A percentile compares a stretch with the other conserved stretches of the same genome.
phyloP scores from a whole-genome alignment of 2,888 invertebrate species.

The Rhyacophila evoluta region DNA sequence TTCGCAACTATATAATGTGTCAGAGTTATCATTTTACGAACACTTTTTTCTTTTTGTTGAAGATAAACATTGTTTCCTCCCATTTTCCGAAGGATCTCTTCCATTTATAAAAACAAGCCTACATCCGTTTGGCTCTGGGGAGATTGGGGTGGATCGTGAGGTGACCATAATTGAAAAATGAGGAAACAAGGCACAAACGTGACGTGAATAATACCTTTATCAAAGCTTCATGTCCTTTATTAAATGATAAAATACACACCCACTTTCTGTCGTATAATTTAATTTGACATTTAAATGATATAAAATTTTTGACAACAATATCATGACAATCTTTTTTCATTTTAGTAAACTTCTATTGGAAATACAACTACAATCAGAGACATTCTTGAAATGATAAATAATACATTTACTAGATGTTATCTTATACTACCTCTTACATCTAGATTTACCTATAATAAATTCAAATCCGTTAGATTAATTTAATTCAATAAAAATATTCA shows the following conservation, averaged over 20 bases:
- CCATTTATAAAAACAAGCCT: background rate
- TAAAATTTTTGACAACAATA: too few species aligned
- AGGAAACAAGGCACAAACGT: background rate
- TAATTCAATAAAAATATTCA: too few species aligned
- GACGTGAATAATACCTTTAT: background rate
- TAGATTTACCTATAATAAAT: too few species aligned
- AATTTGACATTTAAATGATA: background rate
- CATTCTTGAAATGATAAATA: too few species aligned
- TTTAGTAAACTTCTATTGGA: too few species aligned
- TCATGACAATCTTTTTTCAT: too few species aligned
- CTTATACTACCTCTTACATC: too few species aligned
- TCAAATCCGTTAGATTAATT: too few species aligned
- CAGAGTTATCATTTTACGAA: too few species aligned
- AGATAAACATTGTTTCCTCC: background rate
- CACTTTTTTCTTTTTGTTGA: background rate
- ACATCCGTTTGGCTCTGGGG: background rate
- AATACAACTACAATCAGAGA: too few species aligned
- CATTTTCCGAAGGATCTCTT: background rate
- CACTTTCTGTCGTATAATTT: background rate
- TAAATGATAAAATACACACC: background rate
- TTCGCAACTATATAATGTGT: too few species aligned
- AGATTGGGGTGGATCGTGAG: background rate
- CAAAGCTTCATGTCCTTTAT: background rate
- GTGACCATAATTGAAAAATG: constrained; percentile 22
- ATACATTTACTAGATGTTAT: too few species aligned